Evolutionary conservation across 2,113 vertebrate species (phyloP).

Genomic region (Mesembrinibis cayennensis): DNA sequence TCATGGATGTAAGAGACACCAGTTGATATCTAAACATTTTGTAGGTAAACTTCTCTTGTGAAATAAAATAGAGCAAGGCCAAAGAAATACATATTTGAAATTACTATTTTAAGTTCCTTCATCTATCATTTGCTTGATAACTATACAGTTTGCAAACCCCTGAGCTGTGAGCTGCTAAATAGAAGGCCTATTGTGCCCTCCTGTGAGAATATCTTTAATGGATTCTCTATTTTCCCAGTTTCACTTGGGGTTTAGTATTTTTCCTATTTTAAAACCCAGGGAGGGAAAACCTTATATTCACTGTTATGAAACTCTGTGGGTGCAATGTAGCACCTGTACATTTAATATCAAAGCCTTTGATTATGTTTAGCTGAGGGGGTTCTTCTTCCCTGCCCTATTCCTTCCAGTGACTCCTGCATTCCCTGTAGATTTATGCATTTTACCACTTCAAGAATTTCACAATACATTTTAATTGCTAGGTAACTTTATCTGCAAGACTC

Average conservation of each 20-base stretch:
- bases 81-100: conserved; percentile 18
- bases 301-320: conserved; percentile 29
- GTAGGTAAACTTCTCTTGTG: background rate
- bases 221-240: conserved; percentile 36
- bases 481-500: background rate
- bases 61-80: conserved; percentile 14
- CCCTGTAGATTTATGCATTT: conserved; percentile 18
- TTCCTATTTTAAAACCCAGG: conserved; percentile 5
- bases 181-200: conserved; percentile 5
- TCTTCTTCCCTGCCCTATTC: background rate
- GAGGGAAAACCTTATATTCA: conserved; percentile 19
- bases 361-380: conserved; percentile 33
- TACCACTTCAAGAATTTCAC: background rate
- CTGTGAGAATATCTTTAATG: conserved; percentile 57
- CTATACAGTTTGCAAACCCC: background rate
- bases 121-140: conserved; percentile 27
- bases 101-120: conserved; percentile 48
- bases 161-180: conserved; percentile 11
- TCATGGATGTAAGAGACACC: background rate
- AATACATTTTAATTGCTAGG: conserved; percentile 13
- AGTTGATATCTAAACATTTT: background rate
- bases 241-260: background rate
- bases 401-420: background rate
- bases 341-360: conserved; percentile 29
- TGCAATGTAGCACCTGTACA: conserved; percentile 3